These are phyloP conservation scores for Drosophila longiperda DNA, from an alignment of 2,888 invertebrate species.

Conservation along the genomic window DNA sequence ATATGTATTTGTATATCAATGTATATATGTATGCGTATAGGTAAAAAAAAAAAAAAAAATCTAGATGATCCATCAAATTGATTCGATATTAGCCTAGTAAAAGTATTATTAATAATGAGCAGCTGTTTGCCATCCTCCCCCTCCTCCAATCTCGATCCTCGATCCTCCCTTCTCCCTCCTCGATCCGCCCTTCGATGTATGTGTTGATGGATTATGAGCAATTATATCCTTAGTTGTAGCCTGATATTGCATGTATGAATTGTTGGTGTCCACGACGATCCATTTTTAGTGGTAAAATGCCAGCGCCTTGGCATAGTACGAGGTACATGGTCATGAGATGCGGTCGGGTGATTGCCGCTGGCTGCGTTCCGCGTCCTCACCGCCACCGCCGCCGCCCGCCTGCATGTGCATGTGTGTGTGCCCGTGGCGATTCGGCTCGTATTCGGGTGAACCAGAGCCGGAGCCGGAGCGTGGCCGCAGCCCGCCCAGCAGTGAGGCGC, in stretches of 20 bases:
- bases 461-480: constrained; percentile 48
- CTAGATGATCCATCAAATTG: constrained; percentile 75
- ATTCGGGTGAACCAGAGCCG: constrained; percentile 66
- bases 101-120: constrained; percentile 58
- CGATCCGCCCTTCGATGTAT: constrained; percentile 2
- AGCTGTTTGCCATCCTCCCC: constrained; percentile 11
- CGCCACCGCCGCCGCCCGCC: constrained; percentile 27
- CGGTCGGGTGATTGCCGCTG: constrained; percentile 82
- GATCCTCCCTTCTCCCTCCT: neutral
- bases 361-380: constrained; percentile 52
- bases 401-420: constrained; percentile 28
- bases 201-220: constrained; percentile 55
- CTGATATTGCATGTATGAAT: constrained; percentile 48
- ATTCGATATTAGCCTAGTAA: constrained; percentile 74
- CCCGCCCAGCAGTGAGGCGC: constrained; percentile 45
- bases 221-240: constrained; percentile 55
- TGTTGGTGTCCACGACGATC: constrained; percentile 25
- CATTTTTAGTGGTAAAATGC: constrained; percentile 77
- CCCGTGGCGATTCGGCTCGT: constrained; percentile 23
- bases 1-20: constrained; percentile 11
- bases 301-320: constrained; percentile 81
- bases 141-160: neutral
- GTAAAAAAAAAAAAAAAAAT: constrained; percentile 69
- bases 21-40: constrained; percentile 31
- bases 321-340: constrained; percentile 84